Conservation (phyloP, 1,140 invertebrate genomes). For the Galleria mellonella region DNA sequence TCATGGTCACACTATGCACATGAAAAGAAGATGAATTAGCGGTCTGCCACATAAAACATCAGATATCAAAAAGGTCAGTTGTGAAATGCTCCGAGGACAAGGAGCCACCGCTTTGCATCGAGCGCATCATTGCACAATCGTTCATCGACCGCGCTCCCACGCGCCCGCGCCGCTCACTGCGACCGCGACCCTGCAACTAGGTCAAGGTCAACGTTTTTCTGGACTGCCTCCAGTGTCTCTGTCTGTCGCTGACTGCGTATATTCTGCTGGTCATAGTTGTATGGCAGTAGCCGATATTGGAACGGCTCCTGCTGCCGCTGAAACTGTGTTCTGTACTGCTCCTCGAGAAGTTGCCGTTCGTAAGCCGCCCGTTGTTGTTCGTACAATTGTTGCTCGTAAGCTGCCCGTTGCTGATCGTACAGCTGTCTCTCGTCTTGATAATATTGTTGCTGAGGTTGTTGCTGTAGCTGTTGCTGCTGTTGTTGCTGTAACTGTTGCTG, state of each 20-base stretch:
- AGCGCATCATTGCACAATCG: constrained; percentile 18
- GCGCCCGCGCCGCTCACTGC: constrained; percentile 17
- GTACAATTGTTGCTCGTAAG: constrained; percentile 32
- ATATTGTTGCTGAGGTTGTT: constrained; percentile 9
- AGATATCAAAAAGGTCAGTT: too few relatives aligned
- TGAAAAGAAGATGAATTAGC: too few relatives aligned
- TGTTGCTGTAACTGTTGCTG: constrained; percentile 11
- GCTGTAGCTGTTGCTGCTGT: constrained; percentile 2
- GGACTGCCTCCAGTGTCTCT: constrained; percentile 10
- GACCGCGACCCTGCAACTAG: constrained; percentile 33
- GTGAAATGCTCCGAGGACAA: too few relatives aligned
- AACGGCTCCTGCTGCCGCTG: constrained; percentile 19
- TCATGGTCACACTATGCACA: too few relatives aligned
- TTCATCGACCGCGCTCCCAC: constrained; percentile 13
- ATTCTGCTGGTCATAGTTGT: constrained; percentile 9
- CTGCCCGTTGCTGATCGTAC: constrained; percentile 20
- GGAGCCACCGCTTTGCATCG: constrained; percentile 4
- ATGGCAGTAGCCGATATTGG: constrained; percentile 26
- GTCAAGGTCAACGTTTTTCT: constrained; percentile 62
- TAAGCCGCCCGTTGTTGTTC: constrained; percentile 29
- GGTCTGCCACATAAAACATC: too few relatives aligned
- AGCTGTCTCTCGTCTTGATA: constrained; percentile 25
- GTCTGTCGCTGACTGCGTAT: too few relatives aligned
- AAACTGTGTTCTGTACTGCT: constrained; percentile 14
- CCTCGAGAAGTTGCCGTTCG: constrained; percentile 18